phyloP scores from a whole-genome alignment of 2,797 vertebrate genomes.

The Urophycis tenuis region DNA sequence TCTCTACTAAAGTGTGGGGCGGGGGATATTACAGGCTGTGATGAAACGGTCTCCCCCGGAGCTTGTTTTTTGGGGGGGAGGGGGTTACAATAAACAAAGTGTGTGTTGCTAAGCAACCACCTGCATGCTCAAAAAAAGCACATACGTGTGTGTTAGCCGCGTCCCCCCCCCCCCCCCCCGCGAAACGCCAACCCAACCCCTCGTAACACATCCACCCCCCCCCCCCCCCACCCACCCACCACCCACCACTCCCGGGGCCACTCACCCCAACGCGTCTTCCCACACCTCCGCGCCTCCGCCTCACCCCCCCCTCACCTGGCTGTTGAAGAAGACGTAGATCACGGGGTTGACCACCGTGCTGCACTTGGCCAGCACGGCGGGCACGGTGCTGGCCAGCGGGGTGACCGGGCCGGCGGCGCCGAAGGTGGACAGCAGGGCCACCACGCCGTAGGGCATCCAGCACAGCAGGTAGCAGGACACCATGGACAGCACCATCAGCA shows the following conservation, averaged over 20 bases:
- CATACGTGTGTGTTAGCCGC: too few species aligned
- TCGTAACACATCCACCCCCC: too few species aligned
- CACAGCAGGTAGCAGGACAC: constrained; percentile 77
- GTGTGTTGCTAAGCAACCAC: too few species aligned
- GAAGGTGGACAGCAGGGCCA: constrained; percentile 68
- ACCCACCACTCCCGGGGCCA: neutral
- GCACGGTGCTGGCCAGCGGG: constrained; percentile 65
- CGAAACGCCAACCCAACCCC: too few species aligned
- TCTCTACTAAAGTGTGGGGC: too few species aligned
- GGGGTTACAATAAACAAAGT: too few species aligned
- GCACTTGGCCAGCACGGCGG: constrained; percentile 75
- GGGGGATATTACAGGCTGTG: too few species aligned
- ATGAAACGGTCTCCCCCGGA: too few species aligned
- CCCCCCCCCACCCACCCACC: neutral
- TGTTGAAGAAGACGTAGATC: constrained; percentile 76
- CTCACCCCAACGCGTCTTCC: neutral
- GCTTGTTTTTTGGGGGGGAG: too few species aligned
- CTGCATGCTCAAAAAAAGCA: too few species aligned
- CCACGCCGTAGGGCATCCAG: constrained; percentile 75
- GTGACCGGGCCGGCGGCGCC: constrained; percentile 61
- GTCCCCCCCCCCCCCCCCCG: too few species aligned
- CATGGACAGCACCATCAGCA: constrained; percentile 72
- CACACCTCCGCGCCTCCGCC: too few species aligned
- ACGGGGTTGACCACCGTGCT: constrained; percentile 74
- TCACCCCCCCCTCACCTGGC: constrained; percentile 62